Conservation (phyloP, 1,140 invertebrate genomes). For the Diabrotica undecimpunctata region DNA sequence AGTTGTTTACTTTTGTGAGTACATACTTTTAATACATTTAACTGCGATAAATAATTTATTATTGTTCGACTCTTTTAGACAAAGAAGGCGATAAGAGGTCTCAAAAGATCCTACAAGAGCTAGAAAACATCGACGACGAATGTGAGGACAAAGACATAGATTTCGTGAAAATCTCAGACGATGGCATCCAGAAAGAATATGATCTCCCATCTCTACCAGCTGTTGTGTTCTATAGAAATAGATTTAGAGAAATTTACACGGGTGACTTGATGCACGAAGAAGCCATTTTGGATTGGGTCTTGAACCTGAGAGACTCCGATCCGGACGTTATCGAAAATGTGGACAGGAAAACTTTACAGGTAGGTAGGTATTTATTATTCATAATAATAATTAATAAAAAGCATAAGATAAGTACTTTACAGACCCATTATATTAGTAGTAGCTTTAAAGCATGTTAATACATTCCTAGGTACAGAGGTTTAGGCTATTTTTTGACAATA, state of each 20-base stretch:
- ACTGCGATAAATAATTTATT: not conserved
- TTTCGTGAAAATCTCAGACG: constrained; percentile 90
- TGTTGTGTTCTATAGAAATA: constrained; percentile 84
- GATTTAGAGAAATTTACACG: constrained; percentile 76
- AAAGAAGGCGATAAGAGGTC: constrained; percentile 87
- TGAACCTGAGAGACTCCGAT: constrained; percentile 76
- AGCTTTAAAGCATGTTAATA: too few species aligned
- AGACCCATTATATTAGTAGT: too few species aligned
- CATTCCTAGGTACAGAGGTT: too few species aligned
- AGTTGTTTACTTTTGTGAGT: constrained; percentile 91
- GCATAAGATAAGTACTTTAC: too few species aligned
- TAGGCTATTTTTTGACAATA: too few species aligned
- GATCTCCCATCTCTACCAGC: constrained; percentile 78
- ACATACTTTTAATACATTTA: not conserved
- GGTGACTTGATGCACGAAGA: constrained; percentile 91
- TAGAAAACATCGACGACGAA: constrained; percentile 93
- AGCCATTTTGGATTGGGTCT: constrained; percentile 83
- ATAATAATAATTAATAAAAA: not conserved
- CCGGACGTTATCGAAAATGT: constrained; percentile 90
- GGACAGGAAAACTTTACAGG: constrained; percentile 82
- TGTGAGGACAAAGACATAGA: constrained; percentile 89
- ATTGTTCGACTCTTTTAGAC: constrained; percentile 54
- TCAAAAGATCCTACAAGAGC: constrained; percentile 81
- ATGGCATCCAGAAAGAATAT: constrained; percentile 84
- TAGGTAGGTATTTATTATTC: constrained; percentile 66